Evolutionary conservation across 2,113 vertebrate species (phyloP), one percentile per base, ranked within the genome.

Genomic region (Macquaria ambigua): DNA sequence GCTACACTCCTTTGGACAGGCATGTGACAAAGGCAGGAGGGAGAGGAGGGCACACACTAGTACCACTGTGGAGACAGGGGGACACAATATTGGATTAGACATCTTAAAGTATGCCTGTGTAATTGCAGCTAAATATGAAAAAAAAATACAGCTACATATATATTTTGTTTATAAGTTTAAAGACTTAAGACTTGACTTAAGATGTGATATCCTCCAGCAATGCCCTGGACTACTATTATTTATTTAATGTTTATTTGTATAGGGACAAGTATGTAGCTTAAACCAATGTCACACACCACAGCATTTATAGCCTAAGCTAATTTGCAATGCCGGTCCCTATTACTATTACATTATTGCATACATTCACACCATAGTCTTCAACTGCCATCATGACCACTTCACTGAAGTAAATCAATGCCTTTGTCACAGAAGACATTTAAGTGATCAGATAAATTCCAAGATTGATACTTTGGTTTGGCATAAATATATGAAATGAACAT

Each of bases 1-100:
- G 5, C 59, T 92, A 66, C 98, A 99, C 90, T 96, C 96, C 70
- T 96, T 91, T 0, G 98, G 98, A 89, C 98, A 99, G 78, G 95
- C 77, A 0, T 50, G 82, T 64, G 81, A 91, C 18, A 31, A n/a
- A 6, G 87, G 83, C 31, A 94, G 82, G 41, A 94, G 79, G 73
- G 81, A 56, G 53, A 94, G 90, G 46, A 94, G 94, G 81, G 84
- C 85, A 82, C 95, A 94, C 85, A 95, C 39, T 80, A 96, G 79
- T 63, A 91, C 78, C 90, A 94, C 97, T 98, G 93, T 34, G 48
- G 71, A 93, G 61, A 95, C 59, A 88, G 25, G 90, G 81, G 67
- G 11, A 92, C 41, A 74, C 8, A 58, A 56, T 50, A 52, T 53
- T 59, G n/a, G 37, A 76, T 77, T 52, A 74, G 3, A 77, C 15